phyloP scores from a whole-genome alignment of 2,888 invertebrate genomes.

The Polyploca ridens region DNA sequence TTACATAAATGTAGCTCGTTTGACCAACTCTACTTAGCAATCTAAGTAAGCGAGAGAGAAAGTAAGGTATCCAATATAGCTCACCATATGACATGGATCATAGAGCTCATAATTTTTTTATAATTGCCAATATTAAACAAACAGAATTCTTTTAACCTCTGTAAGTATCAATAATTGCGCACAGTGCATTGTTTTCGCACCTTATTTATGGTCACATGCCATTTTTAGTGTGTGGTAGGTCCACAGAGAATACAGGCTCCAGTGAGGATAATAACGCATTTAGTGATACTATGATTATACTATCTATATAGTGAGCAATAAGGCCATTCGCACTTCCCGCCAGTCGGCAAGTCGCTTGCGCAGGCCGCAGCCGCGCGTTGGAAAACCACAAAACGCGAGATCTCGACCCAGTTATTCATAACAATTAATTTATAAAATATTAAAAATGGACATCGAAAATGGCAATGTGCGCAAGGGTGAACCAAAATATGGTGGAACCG shows the following conservation, averaged over 20 bases:
- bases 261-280: not conserved
- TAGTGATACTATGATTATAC: not conserved
- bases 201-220: not conserved
- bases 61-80: too few species aligned
- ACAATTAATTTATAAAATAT: not conserved
- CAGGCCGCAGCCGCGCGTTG: slow-evolving; percentile 18
- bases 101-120: too few species aligned
- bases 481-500: slow-evolving; percentile 29
- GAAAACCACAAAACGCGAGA: not conserved
- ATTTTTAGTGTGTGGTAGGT: not conserved
- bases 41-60: too few species aligned
- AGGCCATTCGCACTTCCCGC: slow-evolving; percentile 16
- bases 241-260: not conserved
- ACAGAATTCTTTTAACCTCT: not conserved
- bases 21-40: too few species aligned
- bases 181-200: not conserved
- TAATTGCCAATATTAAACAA: not conserved
- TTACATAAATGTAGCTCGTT: too few species aligned
- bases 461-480: slow-evolving; percentile 28
- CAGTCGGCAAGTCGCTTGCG: slow-evolving; percentile 21
- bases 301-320: not conserved
- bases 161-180: not conserved
- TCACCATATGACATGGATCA: too few species aligned
- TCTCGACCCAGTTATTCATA: not conserved
- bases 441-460: slow-evolving; percentile 32